Evolutionary conservation across 2,113 vertebrate species (phyloP).

Genomic region (Heterotilapia buettikoferi): DNA sequence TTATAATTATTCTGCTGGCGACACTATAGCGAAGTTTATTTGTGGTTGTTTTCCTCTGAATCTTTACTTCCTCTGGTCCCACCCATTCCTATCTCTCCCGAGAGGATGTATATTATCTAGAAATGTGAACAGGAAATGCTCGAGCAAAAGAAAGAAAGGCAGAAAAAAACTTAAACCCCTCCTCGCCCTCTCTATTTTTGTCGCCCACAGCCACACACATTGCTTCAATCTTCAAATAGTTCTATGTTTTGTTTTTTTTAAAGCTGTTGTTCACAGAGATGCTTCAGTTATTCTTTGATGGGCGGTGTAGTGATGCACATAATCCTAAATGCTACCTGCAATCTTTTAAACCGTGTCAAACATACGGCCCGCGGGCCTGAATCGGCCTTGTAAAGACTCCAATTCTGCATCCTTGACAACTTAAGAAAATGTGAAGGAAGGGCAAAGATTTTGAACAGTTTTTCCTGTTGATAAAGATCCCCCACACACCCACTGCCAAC

Average conservation of each 20-base stretch:
- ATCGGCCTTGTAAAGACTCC: not conserved
- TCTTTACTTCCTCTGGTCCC: constrained; percentile 22
- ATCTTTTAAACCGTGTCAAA: not conserved
- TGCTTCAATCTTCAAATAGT: not conserved
- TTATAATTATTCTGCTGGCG: not conserved
- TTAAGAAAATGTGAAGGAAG: not conserved
- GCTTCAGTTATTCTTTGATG: not conserved
- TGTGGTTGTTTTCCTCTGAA: constrained; percentile 8
- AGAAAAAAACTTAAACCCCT: not conserved
- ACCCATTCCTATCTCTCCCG: constrained; percentile 22
- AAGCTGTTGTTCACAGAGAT: not conserved
- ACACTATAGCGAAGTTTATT: not conserved
- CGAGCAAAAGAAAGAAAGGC: not conserved
- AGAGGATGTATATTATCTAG: constrained; percentile 12
- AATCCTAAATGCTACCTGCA: not conserved
- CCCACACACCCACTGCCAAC: not conserved
- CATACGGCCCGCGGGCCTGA: not conserved
- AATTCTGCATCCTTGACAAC: not conserved
- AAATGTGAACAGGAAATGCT: constrained; percentile 60
- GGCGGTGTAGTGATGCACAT: not conserved
- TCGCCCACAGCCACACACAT: not conserved
- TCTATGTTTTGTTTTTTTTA: not conserved
- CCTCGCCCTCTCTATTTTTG: not conserved
- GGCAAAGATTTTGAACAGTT: not conserved
- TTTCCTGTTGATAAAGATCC: not conserved